Percentiles rank a stretch among this genome's conserved stretches.
phyloP scores from a whole-genome alignment of 2,797 vertebrate genomes.

The Adelosebastes latens region DNA sequence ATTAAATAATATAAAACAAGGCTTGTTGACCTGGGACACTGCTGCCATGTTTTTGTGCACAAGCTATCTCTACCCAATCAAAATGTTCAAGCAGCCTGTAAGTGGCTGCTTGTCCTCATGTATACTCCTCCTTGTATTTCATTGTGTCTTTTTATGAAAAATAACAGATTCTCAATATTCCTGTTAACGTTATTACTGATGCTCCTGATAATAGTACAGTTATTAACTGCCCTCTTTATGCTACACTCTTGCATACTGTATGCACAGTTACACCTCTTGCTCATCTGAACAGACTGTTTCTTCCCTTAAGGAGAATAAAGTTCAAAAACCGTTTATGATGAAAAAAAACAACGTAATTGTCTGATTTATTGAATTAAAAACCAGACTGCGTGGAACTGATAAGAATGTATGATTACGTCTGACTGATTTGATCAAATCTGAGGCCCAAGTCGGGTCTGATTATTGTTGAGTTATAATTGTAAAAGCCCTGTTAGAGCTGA shows the following conservation, averaged over 20 bases:
- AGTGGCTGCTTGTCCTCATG: constrained; percentile 56
- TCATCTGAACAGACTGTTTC: constrained; percentile 80
- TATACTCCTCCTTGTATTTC: constrained; percentile 73
- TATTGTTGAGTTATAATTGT: neutral
- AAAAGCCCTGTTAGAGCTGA: neutral
- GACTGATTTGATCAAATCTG: neutral
- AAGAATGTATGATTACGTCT: neutral
- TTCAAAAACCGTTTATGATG: constrained; percentile 67
- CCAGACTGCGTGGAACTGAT: neutral
- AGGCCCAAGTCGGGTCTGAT: neutral
- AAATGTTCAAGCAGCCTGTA: constrained; percentile 34
- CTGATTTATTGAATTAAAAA: neutral
- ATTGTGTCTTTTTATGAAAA: constrained; percentile 76
- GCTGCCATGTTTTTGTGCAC: constrained; percentile 48
- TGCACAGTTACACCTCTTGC: constrained; percentile 76
- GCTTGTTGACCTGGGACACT: constrained; percentile 56
- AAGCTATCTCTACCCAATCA: constrained; percentile 54
- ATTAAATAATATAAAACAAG: neutral
- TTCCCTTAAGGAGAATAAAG: constrained; percentile 81
- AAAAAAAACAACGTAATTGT: neutral
- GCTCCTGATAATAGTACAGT: constrained; percentile 70
- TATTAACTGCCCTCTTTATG: constrained; percentile 74
- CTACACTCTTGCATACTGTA: constrained; percentile 77
- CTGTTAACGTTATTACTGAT: constrained; percentile 73
- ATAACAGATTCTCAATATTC: constrained; percentile 75